phyloP scores from a whole-genome alignment of 2,113 vertebrate species.

The Probosciger aterrimus region DNA sequence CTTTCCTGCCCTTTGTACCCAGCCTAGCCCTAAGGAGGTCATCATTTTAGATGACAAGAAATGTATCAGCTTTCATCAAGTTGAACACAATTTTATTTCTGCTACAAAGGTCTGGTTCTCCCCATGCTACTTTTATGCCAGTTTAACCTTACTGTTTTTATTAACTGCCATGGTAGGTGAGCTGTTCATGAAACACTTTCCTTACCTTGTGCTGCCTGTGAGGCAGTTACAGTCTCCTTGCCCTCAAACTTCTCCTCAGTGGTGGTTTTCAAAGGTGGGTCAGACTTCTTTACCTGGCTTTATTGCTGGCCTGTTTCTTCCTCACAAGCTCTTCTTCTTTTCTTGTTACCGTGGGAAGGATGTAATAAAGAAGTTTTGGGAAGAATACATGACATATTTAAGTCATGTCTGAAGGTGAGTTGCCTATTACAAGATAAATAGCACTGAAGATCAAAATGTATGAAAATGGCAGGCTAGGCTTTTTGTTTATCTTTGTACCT shows the following conservation, averaged over 20 bases:
- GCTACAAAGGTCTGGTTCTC: neutral
- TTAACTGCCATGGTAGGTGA: neutral
- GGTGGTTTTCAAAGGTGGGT: neutral
- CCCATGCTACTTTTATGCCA: neutral
- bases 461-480: neutral
- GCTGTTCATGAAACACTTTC: neutral
- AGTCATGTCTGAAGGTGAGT: neutral
- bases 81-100: neutral
- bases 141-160: conserved; percentile 31
- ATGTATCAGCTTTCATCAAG: neutral
- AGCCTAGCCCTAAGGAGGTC: neutral
- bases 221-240: neutral
- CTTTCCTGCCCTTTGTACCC: neutral
- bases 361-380: neutral
- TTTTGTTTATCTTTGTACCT: neutral
- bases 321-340: neutral
- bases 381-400: neutral
- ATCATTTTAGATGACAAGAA: neutral
- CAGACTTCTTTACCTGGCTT: neutral
- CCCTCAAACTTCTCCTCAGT: neutral
- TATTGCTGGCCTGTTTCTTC: neutral
- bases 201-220: neutral
- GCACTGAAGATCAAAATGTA: neutral
- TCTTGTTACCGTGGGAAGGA: neutral
- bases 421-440: neutral